phyloP scores from a whole-genome alignment of 2,797 vertebrate genomes.

The Gobio occitaniae region DNA sequence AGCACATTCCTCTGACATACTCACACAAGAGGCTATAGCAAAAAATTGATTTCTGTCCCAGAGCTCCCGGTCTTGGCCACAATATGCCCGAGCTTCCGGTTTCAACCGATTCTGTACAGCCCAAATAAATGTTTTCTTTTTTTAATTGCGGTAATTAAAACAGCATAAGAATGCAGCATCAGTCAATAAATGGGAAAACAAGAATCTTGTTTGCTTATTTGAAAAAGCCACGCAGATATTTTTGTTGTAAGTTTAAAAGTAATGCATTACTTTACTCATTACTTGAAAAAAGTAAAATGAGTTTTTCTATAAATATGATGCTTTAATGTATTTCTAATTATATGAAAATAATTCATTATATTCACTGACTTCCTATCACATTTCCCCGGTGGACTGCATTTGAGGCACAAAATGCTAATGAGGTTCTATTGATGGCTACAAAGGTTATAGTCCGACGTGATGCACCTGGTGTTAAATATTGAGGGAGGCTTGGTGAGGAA shows the following conservation, averaged over 20 bases:
- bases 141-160: too few relatives aligned
- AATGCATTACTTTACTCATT: background rate
- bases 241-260: background rate
- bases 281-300: background rate
- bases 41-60: too few relatives aligned
- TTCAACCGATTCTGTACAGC: too few relatives aligned
- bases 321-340: background rate
- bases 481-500: background rate
- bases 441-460: background rate
- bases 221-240: too few relatives aligned
- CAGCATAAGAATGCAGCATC: too few relatives aligned
- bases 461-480: constrained; percentile 38
- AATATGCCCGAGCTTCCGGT: too few relatives aligned
- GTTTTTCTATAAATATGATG: background rate
- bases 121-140: too few relatives aligned
- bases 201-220: too few relatives aligned
- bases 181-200: too few relatives aligned
- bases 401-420: constrained; percentile 9
- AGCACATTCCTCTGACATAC: too few relatives aligned
- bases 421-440: background rate
- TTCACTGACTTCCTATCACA: constrained; percentile 19
- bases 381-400: constrained; percentile 6
- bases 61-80: too few relatives aligned
- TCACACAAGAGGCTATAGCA: too few relatives aligned
- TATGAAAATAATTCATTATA: constrained; percentile 5